Base-by-base conservation (phyloP, 2,888 invertebrate species). In the Agonopterix heracliana region DNA sequence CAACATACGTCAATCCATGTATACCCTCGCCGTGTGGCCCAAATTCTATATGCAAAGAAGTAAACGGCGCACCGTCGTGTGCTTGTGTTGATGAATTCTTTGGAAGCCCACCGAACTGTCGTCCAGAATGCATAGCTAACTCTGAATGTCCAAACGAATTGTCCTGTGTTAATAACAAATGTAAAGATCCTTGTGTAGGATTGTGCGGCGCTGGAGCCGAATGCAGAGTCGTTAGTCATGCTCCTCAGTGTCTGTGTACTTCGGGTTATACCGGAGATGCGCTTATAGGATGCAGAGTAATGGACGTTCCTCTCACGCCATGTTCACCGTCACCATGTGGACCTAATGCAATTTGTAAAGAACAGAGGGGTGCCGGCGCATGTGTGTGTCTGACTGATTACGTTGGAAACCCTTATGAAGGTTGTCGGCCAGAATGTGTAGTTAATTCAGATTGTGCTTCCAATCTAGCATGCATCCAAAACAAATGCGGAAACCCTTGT, bases 21-120 rank as follows among this genome's bases (percentile, higher is more conserved):
- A 87, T 90, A 61, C 94, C 94, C 17, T 93, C 94, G 9, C 94
- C 94, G 1, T 95, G 95, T 71, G 95, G 95, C 13, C 90, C 94
- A 5, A 92, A 93, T 64, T 89, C 93, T 2, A 82, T 92, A 63
- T 93, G 93, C 60, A 89, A 88, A 62, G 89, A 89, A 63, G 72
- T 89, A 43, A 89, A 88, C 35, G 90, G 91, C 44, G 90, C 91
- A 40, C 92, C 94, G 17, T 92, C 94, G 0, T 95, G 95, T 66
- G 92, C 93, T 26, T 95, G 95, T 66, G 73, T 92, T n/a, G 86
- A 90, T n/a, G 89, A 90, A 35, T 94, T 89, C 71, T 81, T 90
- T 44, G 94, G 94, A 50, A 89, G 90, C 51, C 93, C 95, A 38
- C 94, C 94, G 7, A 91, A 91, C 64, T 94, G 94, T 69, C 88